Evolutionary conservation across 2,797 vertebrate species (phyloP).

Genomic region (Sus cebifrons): DNA sequence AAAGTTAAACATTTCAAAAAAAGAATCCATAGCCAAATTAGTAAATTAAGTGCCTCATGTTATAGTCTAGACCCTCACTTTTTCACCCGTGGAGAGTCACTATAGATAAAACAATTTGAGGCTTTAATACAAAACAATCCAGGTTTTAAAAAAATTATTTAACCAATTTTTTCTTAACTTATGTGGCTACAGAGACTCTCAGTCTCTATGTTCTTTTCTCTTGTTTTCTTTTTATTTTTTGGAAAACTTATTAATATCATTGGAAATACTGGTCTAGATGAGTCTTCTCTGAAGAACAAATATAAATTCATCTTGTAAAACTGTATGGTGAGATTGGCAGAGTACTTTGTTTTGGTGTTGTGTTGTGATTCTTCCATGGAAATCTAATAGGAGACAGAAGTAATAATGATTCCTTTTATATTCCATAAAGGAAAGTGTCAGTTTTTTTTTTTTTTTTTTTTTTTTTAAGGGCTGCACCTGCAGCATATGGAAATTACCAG

Average conservation of each 20-base stretch:
- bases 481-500: too few species aligned
- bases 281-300: conserved; percentile 6
- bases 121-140: conserved; percentile 1
- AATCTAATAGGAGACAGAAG: neutral
- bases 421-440: conserved; percentile 29
- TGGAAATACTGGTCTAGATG: conserved; percentile 29
- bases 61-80: neutral
- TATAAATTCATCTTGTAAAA: conserved; percentile 54
- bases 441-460: too few species aligned
- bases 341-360: neutral
- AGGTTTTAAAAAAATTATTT: neutral
- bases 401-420: conserved; percentile 20
- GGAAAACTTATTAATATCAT: neutral
- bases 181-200: neutral
- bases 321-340: neutral
- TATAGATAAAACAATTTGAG: neutral
- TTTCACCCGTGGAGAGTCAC: neutral
- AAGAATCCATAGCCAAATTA: conserved; percentile 7
- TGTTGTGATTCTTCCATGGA: conserved; percentile 7
- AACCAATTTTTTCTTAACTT: neutral
- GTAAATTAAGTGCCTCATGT: neutral
- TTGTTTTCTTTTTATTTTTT: neutral
- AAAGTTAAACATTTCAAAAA: conserved; percentile 57
- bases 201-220: neutral
- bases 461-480: too few species aligned